phyloP scores from a whole-genome alignment of 2,797 vertebrate species.

The Mycteria americana region DNA sequence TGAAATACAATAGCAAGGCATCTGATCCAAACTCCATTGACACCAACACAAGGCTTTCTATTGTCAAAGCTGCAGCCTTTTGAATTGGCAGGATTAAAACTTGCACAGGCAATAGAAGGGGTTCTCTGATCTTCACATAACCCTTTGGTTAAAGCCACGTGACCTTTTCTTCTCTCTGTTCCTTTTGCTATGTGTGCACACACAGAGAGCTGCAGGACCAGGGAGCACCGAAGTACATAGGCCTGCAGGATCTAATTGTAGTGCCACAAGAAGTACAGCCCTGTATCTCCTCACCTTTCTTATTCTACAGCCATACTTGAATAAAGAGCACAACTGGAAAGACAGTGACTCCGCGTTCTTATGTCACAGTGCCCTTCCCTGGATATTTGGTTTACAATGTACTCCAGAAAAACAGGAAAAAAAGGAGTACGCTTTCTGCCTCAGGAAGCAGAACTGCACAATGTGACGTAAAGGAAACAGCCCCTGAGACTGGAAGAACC shows the following conservation, averaged over 20 bases:
- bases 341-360: accelerated
- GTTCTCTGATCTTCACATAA: neutral
- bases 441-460: neutral
- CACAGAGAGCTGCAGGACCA: neutral
- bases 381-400: neutral
- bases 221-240: neutral
- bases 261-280: neutral
- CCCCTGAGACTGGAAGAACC: neutral
- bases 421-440: neutral
- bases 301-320: neutral
- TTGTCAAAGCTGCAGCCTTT: neutral
- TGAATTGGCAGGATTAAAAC: neutral
- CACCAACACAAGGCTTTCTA: neutral
- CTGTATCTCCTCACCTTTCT: neutral
- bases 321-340: neutral
- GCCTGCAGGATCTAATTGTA: neutral
- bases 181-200: neutral
- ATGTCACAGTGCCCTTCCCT: neutral
- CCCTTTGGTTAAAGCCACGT: neutral
- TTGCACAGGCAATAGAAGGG: neutral
- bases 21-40: neutral
- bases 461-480: neutral
- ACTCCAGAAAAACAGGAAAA: neutral
- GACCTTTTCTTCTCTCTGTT: neutral
- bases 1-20: neutral